Evolutionary conservation across 2,888 invertebrate genomes (phyloP).

Genomic region (Graphium colonna): DNA sequence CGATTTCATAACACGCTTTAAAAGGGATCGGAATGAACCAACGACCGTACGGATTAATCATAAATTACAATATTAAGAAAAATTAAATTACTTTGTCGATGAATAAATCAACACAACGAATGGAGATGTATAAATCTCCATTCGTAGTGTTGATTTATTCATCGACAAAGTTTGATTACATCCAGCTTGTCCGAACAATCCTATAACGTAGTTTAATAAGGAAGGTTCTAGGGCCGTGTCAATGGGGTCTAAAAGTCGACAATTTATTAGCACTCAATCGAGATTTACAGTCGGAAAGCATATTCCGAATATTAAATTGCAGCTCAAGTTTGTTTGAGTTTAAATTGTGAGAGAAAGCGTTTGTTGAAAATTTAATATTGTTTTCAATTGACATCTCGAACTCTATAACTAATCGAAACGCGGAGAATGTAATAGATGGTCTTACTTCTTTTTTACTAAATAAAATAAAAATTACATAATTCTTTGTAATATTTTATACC

Average conservation of each 20-base stretch:
- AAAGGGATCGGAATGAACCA: too few relatives aligned
- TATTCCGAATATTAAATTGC: conserved; percentile 42
- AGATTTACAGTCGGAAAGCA: conserved; percentile 42
- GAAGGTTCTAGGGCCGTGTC: conserved; percentile 30
- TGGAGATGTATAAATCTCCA: conserved; percentile 11
- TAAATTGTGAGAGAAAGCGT: conserved; percentile 9
- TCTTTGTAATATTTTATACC: too few relatives aligned
- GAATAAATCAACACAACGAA: too few relatives aligned
- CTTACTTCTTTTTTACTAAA: too few relatives aligned
- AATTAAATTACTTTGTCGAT: too few relatives aligned
- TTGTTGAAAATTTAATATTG: neutral
- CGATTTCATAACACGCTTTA: conserved; percentile 24
- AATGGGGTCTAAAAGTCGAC: conserved; percentile 39
- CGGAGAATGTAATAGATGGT: too few relatives aligned
- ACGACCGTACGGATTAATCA: too few relatives aligned
- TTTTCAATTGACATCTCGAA: too few relatives aligned
- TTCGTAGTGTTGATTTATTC: conserved; percentile 16
- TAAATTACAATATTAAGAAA: too few relatives aligned
- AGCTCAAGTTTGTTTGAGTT: conserved; percentile 25
- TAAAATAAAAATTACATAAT: too few relatives aligned
- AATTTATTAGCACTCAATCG: conserved; percentile 43
- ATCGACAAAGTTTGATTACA: conserved; percentile 9
- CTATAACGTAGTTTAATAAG: conserved; percentile 11
- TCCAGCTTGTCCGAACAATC: neutral
- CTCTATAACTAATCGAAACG: too few relatives aligned